Conservation (phyloP, 1,140 invertebrate species). For the Acromyrmex charruanus region DNA sequence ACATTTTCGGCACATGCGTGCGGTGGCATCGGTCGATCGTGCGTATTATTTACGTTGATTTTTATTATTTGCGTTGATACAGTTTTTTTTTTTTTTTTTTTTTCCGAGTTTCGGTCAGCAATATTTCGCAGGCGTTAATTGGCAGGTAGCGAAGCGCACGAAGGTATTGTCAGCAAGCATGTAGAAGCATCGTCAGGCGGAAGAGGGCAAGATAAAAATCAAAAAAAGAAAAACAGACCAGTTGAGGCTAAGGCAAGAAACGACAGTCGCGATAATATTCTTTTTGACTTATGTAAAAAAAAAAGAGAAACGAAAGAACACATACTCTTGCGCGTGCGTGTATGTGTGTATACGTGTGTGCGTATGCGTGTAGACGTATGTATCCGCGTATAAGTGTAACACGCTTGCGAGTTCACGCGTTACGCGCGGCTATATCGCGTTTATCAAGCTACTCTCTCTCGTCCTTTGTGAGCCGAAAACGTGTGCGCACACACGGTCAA, state of each 20-base stretch:
- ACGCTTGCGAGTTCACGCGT: background rate
- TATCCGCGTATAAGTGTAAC: background rate
- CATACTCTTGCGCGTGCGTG: slow-evolving; percentile 1
- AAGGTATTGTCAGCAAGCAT: slow-evolving; percentile 87
- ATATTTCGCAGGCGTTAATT: slow-evolving; percentile 86
- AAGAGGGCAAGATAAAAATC: slow-evolving; percentile 87
- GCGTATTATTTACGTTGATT: slow-evolving; percentile 75
- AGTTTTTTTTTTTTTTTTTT: slow-evolving; percentile 73
- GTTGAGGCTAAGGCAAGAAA: slow-evolving; percentile 84
- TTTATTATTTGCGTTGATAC: slow-evolving; percentile 75
- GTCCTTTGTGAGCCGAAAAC: background rate
- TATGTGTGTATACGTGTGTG: background rate
- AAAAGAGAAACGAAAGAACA: slow-evolving; percentile 37
- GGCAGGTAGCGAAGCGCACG: slow-evolving; percentile 87
- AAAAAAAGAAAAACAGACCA: slow-evolving; percentile 87
- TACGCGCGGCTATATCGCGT: background rate
- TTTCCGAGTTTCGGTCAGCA: slow-evolving; percentile 70
- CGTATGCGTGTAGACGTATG: slow-evolving; percentile 2
- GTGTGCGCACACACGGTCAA: background rate
- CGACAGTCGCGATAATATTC: slow-evolving; percentile 74
- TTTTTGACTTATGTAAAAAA: slow-evolving; percentile 45
- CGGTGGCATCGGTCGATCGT: slow-evolving; percentile 75
- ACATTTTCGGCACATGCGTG: slow-evolving; percentile 60
- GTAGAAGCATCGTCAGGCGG: slow-evolving; percentile 87
- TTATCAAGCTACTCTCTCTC: background rate